Conservation (phyloP, 2,888 invertebrate genomes). For the Chymomyza amoena region DNA sequence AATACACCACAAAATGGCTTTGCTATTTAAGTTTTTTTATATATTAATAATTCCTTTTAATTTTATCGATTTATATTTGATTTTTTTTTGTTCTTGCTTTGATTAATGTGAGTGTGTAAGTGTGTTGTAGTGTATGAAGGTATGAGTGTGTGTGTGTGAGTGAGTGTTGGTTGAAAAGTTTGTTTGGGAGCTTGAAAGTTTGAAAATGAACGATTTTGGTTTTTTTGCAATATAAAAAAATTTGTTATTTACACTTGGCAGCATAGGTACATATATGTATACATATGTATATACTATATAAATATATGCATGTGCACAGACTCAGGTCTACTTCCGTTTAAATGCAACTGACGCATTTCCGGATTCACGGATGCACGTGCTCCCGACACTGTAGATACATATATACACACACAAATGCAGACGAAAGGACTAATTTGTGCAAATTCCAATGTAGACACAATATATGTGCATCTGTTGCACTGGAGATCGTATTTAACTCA, state of each 20-base stretch:
- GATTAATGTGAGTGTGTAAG: conserved; percentile 25
- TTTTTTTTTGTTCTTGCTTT: conserved; percentile 19
- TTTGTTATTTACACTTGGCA: conserved; percentile 11
- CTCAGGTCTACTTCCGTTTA: not conserved
- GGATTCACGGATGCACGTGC: not conserved
- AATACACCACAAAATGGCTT: conserved; percentile 61
- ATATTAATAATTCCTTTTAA: conserved; percentile 23
- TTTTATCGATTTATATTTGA: conserved; percentile 22
- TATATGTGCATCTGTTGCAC: too few relatives aligned
- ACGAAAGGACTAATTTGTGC: not conserved
- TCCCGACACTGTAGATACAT: not conserved
- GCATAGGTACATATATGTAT: too few relatives aligned
- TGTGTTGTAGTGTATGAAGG: conserved; percentile 9
- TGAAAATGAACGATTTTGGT: conserved; percentile 26
- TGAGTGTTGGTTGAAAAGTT: not conserved
- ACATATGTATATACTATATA: not conserved
- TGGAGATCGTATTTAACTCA: too few relatives aligned
- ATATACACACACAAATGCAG: not conserved
- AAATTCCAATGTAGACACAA: not conserved
- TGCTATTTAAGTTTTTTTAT: conserved; percentile 54
- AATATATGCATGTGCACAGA: not conserved
- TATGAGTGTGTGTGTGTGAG: conserved; percentile 18
- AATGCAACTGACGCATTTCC: not conserved
- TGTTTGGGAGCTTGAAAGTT: not conserved
- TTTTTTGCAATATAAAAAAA: conserved; percentile 23